phyloP scores from a whole-genome alignment of 2,888 invertebrate genomes.

The Ormyrus labotus region DNA sequence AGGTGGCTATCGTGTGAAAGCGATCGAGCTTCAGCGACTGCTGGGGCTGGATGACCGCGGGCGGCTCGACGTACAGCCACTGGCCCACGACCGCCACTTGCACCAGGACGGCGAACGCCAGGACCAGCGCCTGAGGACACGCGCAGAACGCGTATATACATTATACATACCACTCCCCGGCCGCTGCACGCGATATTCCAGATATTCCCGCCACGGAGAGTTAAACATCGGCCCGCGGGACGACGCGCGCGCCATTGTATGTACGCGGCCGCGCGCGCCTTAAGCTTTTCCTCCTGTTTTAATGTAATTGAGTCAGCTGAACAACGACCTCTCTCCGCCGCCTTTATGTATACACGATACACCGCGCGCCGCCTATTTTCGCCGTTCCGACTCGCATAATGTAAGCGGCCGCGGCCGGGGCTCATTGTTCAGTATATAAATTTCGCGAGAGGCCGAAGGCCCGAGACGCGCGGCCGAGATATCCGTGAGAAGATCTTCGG shows the following conservation, averaged over 20 bases:
- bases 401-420: background rate
- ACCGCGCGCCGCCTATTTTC: background rate
- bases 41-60: slow-evolving; percentile 73
- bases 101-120: slow-evolving; percentile 93
- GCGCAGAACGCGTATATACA: too few relatives aligned
- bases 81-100: slow-evolving; percentile 91
- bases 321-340: slow-evolving; percentile 3
- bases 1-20: slow-evolving; percentile 51
- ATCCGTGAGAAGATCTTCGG: slow-evolving; percentile 4
- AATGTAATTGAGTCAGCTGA: slow-evolving; percentile 39
- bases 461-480: background rate
- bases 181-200: too few relatives aligned
- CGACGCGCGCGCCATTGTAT: too few relatives aligned
- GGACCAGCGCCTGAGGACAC: slow-evolving; percentile 79
- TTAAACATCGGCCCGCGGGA: too few relatives aligned
- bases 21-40: slow-evolving; percentile 31
- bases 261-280: background rate
- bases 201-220: too few relatives aligned
- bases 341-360: background rate
- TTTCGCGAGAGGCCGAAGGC: background rate
- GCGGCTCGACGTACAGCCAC: slow-evolving; percentile 90
- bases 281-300: slow-evolving; percentile 4
- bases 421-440: slow-evolving; percentile 21
- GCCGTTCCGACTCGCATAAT: background rate
- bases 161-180: too few relatives aligned